Conservation (phyloP, 1,140 invertebrate genomes). For the Aethina tumida region DNA sequence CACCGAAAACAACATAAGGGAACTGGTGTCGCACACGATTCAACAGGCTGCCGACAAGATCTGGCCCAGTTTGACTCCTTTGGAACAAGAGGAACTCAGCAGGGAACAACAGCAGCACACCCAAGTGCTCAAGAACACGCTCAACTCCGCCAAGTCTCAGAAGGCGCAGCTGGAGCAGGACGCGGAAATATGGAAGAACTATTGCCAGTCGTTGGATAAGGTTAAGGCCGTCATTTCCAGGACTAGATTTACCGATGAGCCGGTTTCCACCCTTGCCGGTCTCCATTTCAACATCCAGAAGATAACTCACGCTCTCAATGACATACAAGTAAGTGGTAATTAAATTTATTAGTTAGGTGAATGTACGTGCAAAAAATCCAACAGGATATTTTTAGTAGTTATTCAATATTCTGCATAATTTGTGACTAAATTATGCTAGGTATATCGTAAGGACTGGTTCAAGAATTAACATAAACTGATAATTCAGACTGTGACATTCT, state of each 20-base stretch:
- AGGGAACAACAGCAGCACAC: constrained; percentile 68
- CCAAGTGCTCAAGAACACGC: constrained; percentile 66
- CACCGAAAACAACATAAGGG: constrained; percentile 63
- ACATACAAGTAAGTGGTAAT: constrained; percentile 57
- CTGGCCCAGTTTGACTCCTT: constrained; percentile 67
- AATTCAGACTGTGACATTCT: too few relatives aligned
- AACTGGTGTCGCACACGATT: constrained; percentile 69
- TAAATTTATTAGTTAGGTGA: too few relatives aligned
- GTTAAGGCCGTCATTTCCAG: constrained; percentile 62
- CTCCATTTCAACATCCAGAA: constrained; percentile 73
- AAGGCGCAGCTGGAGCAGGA: constrained; percentile 67
- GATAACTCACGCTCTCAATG: constrained; percentile 62
- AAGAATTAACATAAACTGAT: too few relatives aligned
- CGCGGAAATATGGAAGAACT: constrained; percentile 70
- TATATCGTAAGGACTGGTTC: too few relatives aligned
- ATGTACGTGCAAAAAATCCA: too few relatives aligned
- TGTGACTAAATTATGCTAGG: too few relatives aligned
- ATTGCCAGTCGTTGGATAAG: constrained; percentile 62
- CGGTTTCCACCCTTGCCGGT: constrained; percentile 62
- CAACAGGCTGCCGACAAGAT: constrained; percentile 78
- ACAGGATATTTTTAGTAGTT: too few relatives aligned
- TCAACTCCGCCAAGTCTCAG: constrained; percentile 69
- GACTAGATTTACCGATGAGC: constrained; percentile 62
- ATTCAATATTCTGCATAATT: too few relatives aligned
- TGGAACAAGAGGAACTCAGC: constrained; percentile 72